Conservation (phyloP, 2,888 invertebrate species). For the Pterobdella sp. region DNA sequence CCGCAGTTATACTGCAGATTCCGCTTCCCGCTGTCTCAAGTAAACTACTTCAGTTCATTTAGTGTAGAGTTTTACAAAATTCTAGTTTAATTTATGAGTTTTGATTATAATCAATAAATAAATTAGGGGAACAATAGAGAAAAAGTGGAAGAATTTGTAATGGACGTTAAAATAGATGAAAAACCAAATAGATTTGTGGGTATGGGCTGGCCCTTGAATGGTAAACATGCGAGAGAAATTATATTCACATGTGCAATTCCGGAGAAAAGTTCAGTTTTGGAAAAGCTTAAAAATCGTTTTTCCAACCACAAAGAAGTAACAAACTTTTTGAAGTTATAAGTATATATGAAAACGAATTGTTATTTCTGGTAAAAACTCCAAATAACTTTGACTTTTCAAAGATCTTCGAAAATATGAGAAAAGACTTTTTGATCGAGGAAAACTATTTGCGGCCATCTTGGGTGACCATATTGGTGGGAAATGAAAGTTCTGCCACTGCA, state of each 20-base stretch:
- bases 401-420: no score
- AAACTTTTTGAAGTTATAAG: not conserved
- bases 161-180: constrained; percentile 11
- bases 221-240: constrained; percentile 10
- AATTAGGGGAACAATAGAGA: not conserved
- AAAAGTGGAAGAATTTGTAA: not conserved
- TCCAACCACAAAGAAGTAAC: constrained; percentile 2
- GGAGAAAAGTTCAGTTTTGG: not conserved
- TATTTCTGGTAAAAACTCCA: no score
- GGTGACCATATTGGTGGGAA: constrained; percentile 3
- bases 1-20: constrained; percentile 9
- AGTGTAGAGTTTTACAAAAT: no score
- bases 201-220: constrained; percentile 26
- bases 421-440: not conserved
- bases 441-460: constrained; percentile 1
- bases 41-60: no score
- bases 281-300: constrained; percentile 8
- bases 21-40: not conserved
- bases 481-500: constrained; percentile 8
- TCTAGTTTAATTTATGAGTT: no score
- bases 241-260: constrained; percentile 26
- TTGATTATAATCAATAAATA: not conserved
- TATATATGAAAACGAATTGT: not conserved
- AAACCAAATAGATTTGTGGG: constrained; percentile 9
- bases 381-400: no score